These are phyloP conservation scores for Lacerta viridis DNA, from an alignment of 2,797 vertebrate genomes.

Conservation along the genomic window DNA sequence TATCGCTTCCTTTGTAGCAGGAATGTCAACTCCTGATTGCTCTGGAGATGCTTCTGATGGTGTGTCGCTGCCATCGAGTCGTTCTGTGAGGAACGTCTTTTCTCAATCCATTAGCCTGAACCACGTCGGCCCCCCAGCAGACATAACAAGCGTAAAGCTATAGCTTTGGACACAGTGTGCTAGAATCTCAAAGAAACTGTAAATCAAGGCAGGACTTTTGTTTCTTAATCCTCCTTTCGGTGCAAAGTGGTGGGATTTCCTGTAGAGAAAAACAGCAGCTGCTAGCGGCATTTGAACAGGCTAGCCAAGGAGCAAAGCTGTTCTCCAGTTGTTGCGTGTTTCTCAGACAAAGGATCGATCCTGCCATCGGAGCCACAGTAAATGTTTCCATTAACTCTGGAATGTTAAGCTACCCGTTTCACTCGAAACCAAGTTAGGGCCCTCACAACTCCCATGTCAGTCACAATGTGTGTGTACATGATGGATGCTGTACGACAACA, in stretches of 20 bases:
- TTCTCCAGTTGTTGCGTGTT: constrained; percentile 31
- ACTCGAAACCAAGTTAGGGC: background rate
- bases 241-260: constrained; percentile 61
- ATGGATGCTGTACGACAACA: background rate
- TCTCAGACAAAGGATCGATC: constrained; percentile 55
- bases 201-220: constrained; percentile 60
- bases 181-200: constrained; percentile 41
- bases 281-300: constrained; percentile 50
- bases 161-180: background rate
- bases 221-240: constrained; percentile 36
- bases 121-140: background rate
- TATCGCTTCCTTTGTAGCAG: background rate
- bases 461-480: background rate
- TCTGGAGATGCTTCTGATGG: background rate
- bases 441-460: background rate
- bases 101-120: background rate
- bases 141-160: background rate
- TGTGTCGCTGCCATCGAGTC: background rate
- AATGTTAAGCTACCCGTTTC: constrained; percentile 23
- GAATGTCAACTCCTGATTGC: background rate
- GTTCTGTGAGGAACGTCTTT: background rate
- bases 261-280: constrained; percentile 60
- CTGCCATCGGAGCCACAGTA: constrained; percentile 28
- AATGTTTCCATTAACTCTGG: constrained; percentile 18
- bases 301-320: constrained; percentile 54